Percentiles rank a stretch among this genome's conserved stretches.
These are phyloP conservation scores for Danio kyathit DNA, from an alignment of 2,797 vertebrate genomes.

Conservation along the genomic window DNA sequence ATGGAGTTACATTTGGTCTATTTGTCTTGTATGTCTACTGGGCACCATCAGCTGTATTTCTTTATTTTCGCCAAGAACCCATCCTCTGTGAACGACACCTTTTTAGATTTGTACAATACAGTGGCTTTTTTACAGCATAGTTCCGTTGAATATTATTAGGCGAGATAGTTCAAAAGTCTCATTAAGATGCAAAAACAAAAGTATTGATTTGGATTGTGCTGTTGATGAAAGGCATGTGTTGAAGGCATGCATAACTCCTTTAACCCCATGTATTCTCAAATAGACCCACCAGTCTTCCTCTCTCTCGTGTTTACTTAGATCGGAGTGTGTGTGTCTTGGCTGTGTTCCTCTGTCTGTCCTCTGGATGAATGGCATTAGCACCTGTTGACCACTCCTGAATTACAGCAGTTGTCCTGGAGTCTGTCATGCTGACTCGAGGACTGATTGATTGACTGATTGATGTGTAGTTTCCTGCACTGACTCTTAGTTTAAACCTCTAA, in stretches of 20 bases:
- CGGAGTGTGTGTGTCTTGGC: slow-evolving; percentile 18
- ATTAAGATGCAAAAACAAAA: background rate
- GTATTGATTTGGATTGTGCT: background rate
- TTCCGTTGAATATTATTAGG: background rate
- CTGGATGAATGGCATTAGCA: slow-evolving; percentile 35
- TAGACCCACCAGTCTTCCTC: slow-evolving; percentile 37
- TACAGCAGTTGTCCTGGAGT: slow-evolving; percentile 61
- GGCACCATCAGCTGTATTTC: background rate
- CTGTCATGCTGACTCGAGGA: slow-evolving; percentile 64
- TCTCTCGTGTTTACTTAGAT: slow-evolving; percentile 23
- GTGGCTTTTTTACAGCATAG: background rate
- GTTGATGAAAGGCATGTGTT: slow-evolving; percentile 55
- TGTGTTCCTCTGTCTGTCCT: slow-evolving; percentile 50
- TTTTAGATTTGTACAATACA: background rate
- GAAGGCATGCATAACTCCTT: slow-evolving; percentile 53
- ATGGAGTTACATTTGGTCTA: too few relatives aligned
- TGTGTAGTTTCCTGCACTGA: slow-evolving; percentile 65
- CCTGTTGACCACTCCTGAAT: slow-evolving; percentile 34
- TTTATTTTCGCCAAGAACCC: background rate
- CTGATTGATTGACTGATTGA: slow-evolving; percentile 55
- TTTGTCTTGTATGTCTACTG: background rate
- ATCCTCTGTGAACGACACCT: background rate
- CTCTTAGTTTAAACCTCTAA: slow-evolving; percentile 59
- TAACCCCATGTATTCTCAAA: slow-evolving; percentile 28
- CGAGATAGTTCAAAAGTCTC: background rate